Base-by-base conservation (phyloP, 2,888 invertebrate species). In the Plemyria rubiginata region DNA sequence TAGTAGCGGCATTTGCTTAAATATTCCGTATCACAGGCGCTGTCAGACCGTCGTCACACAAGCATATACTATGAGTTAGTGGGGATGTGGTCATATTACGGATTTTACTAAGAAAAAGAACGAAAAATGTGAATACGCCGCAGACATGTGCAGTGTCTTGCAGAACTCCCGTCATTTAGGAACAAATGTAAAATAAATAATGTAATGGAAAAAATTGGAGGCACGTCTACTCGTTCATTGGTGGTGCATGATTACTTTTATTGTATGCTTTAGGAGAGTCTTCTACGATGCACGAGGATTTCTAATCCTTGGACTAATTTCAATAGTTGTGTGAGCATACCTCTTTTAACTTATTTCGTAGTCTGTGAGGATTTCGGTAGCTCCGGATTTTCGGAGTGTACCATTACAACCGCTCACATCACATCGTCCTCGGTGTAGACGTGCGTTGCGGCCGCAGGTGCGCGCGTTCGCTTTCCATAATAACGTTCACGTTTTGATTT, bases 1-100 rank as follows among this genome's bases (percentile, higher is more conserved):
- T n/a, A 32, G 38, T 57, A 46, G 8, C 28, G 9, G n/a, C 28
- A 38, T 51, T 49, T 29, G 52, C 48, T 60, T 57, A 57, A 60
- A 65, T 65, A 65, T 65, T 56, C 64, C 50, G 48, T 59, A 60
- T 65, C 56, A 64, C 57, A 56, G 48, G 9, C 41, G 29, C 53
- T 66, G 68, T 68, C 68, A 60, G 62, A 68, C 68, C 68, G 66
- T 66, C 68, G 64, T 68, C 68, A 67, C 61, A 48, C 48, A 13
- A 15, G 59, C 60, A 53, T 60, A 49, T 60, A 46, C 60, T 60
- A 53, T 48, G 48, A 60, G 49, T 15, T 16, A 16, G 22, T 43
- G 52, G 56, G 12, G 64, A 16, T 16, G 64, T 45, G 28, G 7
- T 22, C 11, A 12, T 32, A 64, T 29, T 64, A 41, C 60, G 52